Conservation (phyloP, 2,797 vertebrate species). For the Lithobates sylvaticus region DNA sequence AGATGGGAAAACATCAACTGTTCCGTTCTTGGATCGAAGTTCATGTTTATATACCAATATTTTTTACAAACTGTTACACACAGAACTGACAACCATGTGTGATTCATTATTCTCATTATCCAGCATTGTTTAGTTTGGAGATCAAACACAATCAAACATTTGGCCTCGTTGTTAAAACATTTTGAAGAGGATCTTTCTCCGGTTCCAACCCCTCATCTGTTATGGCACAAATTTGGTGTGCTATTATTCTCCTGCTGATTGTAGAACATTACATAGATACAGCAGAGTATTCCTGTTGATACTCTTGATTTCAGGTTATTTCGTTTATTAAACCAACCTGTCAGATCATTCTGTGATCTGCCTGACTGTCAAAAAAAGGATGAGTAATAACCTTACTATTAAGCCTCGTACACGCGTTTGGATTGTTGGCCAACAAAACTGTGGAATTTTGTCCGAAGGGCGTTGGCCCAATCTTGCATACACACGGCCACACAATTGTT, state of each 20-base stretch:
- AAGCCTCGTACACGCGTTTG: too few species aligned
- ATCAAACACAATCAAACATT: constrained; percentile 2
- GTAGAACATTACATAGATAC: too few species aligned
- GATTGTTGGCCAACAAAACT: too few species aligned
- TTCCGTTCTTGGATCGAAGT: neutral
- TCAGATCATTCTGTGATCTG: too few species aligned
- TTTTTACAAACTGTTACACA: neutral
- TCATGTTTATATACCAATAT: neutral
- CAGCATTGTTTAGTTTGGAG: constrained; percentile 33
- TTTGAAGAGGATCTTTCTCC: neutral
- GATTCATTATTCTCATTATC: constrained; percentile 31
- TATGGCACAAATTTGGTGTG: neutral
- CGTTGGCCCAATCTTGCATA: too few species aligned
- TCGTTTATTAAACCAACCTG: too few species aligned
- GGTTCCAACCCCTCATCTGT: neutral
- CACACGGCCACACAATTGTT: too few species aligned
- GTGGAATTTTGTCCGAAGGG: too few species aligned
- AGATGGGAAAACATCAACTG: neutral
- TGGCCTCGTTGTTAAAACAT: neutral
- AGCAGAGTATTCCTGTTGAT: neutral
- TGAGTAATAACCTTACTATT: too few species aligned
- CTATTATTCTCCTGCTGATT: too few species aligned
- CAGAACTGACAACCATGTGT: constrained; percentile 29
- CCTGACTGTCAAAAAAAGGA: too few species aligned
- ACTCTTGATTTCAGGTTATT: neutral